A percentile compares a stretch with the other conserved stretches of the same genome.
Conservation (phyloP, 2,797 vertebrate species). For the Sebastes diaconus region DNA sequence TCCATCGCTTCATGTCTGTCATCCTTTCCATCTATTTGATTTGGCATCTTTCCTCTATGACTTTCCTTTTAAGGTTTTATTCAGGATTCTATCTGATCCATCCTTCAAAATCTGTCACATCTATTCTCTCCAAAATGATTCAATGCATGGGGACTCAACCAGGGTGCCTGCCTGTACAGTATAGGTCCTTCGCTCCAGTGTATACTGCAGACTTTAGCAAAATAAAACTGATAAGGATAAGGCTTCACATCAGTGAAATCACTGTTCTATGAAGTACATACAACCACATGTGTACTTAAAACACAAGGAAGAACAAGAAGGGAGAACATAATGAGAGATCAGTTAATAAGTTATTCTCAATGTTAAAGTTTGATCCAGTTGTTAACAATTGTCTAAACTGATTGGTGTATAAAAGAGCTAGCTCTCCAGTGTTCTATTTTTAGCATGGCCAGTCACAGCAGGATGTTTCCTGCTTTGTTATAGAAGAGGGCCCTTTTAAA, state of each 20-base stretch:
- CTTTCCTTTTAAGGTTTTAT: not conserved
- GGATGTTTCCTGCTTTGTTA: constrained; percentile 14
- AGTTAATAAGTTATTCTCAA: not conserved
- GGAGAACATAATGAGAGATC: not conserved
- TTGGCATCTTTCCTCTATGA: not conserved
- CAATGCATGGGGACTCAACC: not conserved
- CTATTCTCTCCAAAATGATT: not conserved
- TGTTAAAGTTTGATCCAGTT: constrained; percentile 20
- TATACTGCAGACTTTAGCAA: not conserved
- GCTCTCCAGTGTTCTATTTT: constrained; percentile 17
- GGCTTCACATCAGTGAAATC: not conserved
- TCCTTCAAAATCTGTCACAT: not conserved
- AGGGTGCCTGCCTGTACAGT: not conserved
- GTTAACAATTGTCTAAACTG: not conserved
- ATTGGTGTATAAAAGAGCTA: not conserved
- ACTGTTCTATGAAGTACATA: not conserved
- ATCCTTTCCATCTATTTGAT: not conserved
- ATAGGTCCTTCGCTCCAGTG: not conserved
- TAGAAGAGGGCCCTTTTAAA: constrained; percentile 4
- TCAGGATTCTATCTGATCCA: not conserved
- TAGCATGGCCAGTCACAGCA: not conserved
- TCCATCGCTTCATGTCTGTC: not conserved
- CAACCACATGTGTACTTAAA: not conserved
- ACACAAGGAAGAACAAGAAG: not conserved
- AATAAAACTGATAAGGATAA: not conserved